Percentiles rank a stretch among this genome's conserved stretches.
Conservation (phyloP, 1,140 invertebrate genomes). For the Drosophila erecta region DNA sequence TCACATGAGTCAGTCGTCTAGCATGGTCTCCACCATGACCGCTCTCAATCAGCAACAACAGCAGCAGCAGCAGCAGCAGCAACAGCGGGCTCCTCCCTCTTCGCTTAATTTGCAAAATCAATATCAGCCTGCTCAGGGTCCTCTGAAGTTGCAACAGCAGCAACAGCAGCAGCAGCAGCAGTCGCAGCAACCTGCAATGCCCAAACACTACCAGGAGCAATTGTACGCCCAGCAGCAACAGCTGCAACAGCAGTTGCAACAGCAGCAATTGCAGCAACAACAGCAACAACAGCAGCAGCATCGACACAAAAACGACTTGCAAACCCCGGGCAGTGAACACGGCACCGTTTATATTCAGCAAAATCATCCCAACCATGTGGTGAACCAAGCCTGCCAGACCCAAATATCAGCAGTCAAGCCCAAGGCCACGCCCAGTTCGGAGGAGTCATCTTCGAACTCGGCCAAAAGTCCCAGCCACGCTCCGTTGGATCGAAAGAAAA, state of each 20-base stretch:
- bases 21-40: conserved; percentile 72
- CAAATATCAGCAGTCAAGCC: conserved; percentile 74
- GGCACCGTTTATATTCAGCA: conserved; percentile 84
- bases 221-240: conserved; percentile 64
- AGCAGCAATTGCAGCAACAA: conserved; percentile 60
- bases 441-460: conserved; percentile 70
- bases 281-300: conserved; percentile 75
- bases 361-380: conserved; percentile 83
- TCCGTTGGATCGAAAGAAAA: conserved; percentile 87
- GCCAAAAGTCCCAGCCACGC: conserved; percentile 85
- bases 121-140: conserved; percentile 76
- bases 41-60: conserved; percentile 53
- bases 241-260: conserved; percentile 56
- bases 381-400: conserved; percentile 84
- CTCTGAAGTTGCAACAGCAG: conserved; percentile 68
- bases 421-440: conserved; percentile 79
- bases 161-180: conserved; percentile 50
- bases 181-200: conserved; percentile 50
- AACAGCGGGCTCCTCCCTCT: conserved; percentile 76
- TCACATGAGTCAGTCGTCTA: conserved; percentile 80
- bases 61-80: conserved; percentile 62
- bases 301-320: conserved; percentile 66
- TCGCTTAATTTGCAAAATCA: conserved; percentile 74
- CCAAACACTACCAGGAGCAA: conserved; percentile 75
- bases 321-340: conserved; percentile 76